Evolutionary conservation across 2,797 vertebrate species (phyloP), one percentile per base, ranked within the genome.

Genomic region (Hemitrygon akajei): DNA sequence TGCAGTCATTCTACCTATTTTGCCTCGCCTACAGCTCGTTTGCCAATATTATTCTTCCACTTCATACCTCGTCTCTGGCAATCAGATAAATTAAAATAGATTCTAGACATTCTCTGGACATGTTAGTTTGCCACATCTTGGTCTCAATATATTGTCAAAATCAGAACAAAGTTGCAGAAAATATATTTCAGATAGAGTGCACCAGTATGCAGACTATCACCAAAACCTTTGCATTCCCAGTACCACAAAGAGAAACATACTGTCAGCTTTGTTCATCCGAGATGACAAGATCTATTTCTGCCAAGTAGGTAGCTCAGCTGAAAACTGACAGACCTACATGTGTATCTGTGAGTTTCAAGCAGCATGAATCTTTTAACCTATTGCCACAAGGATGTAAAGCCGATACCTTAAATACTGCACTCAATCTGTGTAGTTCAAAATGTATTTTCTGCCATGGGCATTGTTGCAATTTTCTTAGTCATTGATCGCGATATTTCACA

Each of bases 181-280:
- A 75, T 69, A 92, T 75, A 75, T 75, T 76, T 76, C n/a, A 20
- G 40, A 58, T 20, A 14, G 18, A 40, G 16, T 14, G 47, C 25
- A 37, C 63, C 58, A 56, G 69, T n/a, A 93, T 47, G 27, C 27
- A 30, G 69, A n/a, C 27, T 20, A 76, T 73, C 71, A 56, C 4
- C 34, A 73, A 71, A 37, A 92, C 40, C 66, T 40, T 25, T 47
- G 20, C 9, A 92, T 12, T 75, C 12, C 47, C 91, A 56, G 20
- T 73, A 69, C n/a, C 69, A 92, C 18, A 73, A 75, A 75, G 34
- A 12, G 34, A 75, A 89, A 73, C 25, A 75, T 56, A 75, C 11
- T 93, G 47, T 76, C 91, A 93, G 69, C 47, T 93, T 93, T 93
- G 91, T 76, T 92, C 91, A 93, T 47, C 73, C 73, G 27, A 93